Base-by-base conservation (phyloP, 2,113 vertebrate species). In the Rousettus leschenaultii region DNA sequence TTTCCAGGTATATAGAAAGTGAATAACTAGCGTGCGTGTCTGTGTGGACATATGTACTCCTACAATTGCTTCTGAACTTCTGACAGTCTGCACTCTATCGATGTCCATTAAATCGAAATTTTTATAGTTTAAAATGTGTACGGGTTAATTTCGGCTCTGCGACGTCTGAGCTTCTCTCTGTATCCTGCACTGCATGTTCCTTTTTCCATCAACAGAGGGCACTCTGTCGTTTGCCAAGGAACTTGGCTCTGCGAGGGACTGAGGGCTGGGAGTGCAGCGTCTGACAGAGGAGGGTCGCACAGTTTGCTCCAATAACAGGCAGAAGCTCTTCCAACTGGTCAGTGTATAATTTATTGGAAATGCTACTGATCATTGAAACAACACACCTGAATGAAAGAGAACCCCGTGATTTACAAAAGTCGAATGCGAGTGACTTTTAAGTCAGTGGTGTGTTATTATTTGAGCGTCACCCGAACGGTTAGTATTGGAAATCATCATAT, bases 151-250 rank as follows among this genome's bases (percentile, higher is more conserved):
- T 22, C 80, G 93, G 94, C 30, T 63, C 68, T 85, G 96, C 15
- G 22, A 68, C 91, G 96, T 78, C 13, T 65, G 24, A 45, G 68
- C 55, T 88, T 95, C 40, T 78, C 18, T 53, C 1, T n/a, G 71
- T 16, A 38, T 77, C 73, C 96, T 86, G 10, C 6, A 38, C 45
- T 83, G 87, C 9, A 0, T 66, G 24, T 94, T 88, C 51, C 57
- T 33, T 85, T 91, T 98, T 97, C 86, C 55, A 93, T 97, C 99
- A 98, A 99, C 97, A 99, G 99, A 99, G 98, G 99, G 98, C 98
- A 98, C 98, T 99, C 98, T 98, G 28, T 71, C 89, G 98, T 99
- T 98, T 99, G 97, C 94, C 96, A 98, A 98, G 97, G 93, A 96
- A 21, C 78, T 77, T 63, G 0, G 85, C 91, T 89, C 0, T 1